A percentile compares a stretch with the other conserved stretches of the same genome.
Conservation (phyloP, 2,888 invertebrate species). For the Abscondita cerata region DNA sequence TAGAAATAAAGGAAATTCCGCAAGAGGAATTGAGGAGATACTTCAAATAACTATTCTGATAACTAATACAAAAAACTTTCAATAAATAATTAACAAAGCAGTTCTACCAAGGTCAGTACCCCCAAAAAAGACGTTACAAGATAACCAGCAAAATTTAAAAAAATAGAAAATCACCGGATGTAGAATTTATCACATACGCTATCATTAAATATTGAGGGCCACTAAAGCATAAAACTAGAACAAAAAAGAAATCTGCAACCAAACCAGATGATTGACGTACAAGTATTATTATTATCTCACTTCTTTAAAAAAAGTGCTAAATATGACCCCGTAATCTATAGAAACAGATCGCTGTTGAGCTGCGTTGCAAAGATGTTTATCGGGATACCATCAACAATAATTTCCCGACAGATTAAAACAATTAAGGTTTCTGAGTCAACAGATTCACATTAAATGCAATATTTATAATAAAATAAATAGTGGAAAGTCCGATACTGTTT, state of each 20-base stretch:
- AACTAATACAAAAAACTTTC: no score
- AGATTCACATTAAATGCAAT: constrained; percentile 8
- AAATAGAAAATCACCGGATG: constrained; percentile 11
- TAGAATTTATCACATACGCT: neutral
- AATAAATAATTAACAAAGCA: no score
- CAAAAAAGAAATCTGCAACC: constrained; percentile 3
- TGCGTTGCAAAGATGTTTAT: neutral
- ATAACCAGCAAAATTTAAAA: neutral
- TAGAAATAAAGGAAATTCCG: neutral
- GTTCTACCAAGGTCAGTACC: neutral
- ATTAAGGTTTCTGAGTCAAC: neutral
- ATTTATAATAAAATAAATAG: constrained; percentile 8
- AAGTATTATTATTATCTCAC: constrained; percentile 9
- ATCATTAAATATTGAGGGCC: neutral
- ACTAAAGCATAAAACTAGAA: neutral
- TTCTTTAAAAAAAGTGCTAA: neutral
- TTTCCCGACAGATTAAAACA: constrained; percentile 1
- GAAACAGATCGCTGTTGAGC: neutral
- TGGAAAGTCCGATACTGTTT: constrained; percentile 8
- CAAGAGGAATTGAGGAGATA: constrained; percentile 1
- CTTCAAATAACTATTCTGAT: no score
- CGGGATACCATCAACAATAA: constrained; percentile 5
- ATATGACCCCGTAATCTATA: constrained; percentile 3
- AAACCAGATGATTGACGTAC: constrained; percentile 9
- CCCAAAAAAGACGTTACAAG: neutral